A percentile compares a stretch with the other conserved stretches of the same genome.
These are phyloP conservation scores for Eospalax fontanierii DNA, from an alignment of 2,797 vertebrate species.

Conservation along the genomic window DNA sequence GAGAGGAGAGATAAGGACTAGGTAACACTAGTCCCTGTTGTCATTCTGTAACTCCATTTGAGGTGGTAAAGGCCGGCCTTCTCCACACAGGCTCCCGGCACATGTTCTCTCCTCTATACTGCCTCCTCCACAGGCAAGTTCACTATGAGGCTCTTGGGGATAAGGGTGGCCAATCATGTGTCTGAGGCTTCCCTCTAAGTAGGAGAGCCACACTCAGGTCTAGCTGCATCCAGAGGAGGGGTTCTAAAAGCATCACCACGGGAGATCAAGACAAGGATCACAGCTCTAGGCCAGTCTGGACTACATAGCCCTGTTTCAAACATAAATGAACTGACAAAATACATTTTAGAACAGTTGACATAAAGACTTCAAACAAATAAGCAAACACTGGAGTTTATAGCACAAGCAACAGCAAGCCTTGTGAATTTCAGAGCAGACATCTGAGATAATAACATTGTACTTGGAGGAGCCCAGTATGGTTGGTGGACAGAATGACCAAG, in stretches of 20 bases:
- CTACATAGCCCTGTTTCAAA: background rate
- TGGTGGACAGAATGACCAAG: background rate
- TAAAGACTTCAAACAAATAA: slow-evolving; percentile 6
- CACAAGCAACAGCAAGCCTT: background rate
- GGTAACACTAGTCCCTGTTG: background rate
- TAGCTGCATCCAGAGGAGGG: background rate
- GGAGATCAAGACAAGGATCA: background rate
- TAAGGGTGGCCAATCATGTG: background rate
- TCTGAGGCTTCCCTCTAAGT: background rate
- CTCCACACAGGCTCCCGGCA: background rate
- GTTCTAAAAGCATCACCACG: no score
- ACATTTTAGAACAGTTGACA: background rate
- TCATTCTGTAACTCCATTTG: background rate
- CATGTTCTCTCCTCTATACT: no score
- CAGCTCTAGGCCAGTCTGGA: background rate
- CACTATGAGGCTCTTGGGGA: background rate
- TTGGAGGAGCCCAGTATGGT: background rate
- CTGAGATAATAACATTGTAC: background rate
- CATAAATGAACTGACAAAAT: background rate
- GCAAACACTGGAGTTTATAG: background rate
- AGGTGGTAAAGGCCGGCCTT: background rate
- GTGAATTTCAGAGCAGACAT: slow-evolving; percentile 6
- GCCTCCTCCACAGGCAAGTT: background rate
- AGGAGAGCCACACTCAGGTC: background rate
- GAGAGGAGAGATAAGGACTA: slow-evolving; percentile 58